Evolutionary conservation across 2,113 vertebrate genomes (phyloP).

Genomic region (Castor canadensis): DNA sequence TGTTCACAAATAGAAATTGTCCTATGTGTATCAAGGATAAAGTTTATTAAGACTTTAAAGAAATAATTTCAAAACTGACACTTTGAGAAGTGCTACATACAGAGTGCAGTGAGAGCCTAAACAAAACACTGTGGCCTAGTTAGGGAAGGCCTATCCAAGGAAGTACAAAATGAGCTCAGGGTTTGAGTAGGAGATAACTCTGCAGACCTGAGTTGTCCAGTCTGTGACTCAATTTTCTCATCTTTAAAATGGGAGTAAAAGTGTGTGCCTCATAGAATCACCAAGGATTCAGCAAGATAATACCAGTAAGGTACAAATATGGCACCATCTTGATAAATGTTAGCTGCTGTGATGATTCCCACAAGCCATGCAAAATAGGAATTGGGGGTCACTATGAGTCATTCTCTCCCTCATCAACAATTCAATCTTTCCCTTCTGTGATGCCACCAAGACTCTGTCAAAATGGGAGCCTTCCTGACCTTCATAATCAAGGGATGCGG

Average conservation of each 20-base stretch:
- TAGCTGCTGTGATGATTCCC: too few relatives aligned
- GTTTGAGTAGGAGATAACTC: not conserved
- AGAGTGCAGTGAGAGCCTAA: not conserved
- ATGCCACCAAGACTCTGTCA: too few relatives aligned
- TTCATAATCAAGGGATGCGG: not conserved
- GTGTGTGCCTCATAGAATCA: too few relatives aligned
- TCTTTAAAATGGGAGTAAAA: too few relatives aligned
- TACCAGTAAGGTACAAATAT: too few relatives aligned
- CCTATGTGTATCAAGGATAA: not conserved
- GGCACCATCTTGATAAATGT: too few relatives aligned
- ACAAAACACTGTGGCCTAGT: not conserved
- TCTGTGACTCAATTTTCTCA: too few relatives aligned
- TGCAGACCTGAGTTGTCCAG: not conserved
- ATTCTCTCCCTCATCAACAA: not conserved
- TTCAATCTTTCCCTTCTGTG: too few relatives aligned
- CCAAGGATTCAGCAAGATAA: too few relatives aligned
- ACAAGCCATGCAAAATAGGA: not conserved
- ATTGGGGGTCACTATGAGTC: too few relatives aligned
- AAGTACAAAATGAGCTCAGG: not conserved
- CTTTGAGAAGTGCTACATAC: not conserved
- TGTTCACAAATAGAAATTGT: not conserved
- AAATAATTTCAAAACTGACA: not conserved
- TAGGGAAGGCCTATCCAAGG: not conserved
- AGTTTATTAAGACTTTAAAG: not conserved
- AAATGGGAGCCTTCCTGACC: not conserved